Evolutionary conservation across 2,888 invertebrate genomes (phyloP), one percentile per base, ranked within the genome.

Genomic region (Meteorus colon): DNA sequence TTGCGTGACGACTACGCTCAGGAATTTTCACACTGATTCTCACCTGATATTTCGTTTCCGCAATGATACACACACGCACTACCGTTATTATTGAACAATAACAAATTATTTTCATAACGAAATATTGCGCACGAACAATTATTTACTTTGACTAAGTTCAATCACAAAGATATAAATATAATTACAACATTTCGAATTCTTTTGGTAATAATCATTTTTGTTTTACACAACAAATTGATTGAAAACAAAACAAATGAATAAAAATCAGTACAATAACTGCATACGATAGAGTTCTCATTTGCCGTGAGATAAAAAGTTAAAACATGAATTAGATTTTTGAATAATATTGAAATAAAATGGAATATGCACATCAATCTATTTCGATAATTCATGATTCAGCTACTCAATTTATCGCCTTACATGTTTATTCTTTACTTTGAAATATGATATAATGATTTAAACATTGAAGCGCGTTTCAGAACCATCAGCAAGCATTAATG

Each of bases 401-500:
- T 19, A 55, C 8, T 19, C 6, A 24, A n/a, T n/a, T 0, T 48
- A 4, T 12, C 12, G 41, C 41, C 41, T 12, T 2, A 41, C 2
- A 12, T 41, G 8, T 12, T 41, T 12, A 12, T 12, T 12, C 41
- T 41, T 41, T 12, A 12, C 12, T 41, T 41, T 10, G 8, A 41
- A 2, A 41, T 41, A 41, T 41, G 12, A 41, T 41, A 12, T 41
- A 41, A 74, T 65, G 60, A 75, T 85, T 92, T 93, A 95, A 84
- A 95, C 94, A 87, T 94, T 95, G 88, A 95, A 96, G 80, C 95
- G 92, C 74, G 95, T 95, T 91, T 99, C 99, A 0, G 97, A 96
- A 37, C 99, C 98, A 89, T 99, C 98, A 12, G 98, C 97, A 81
- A 98, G 92, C 95, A 98, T 96, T 27, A 99, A 91, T 0, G 97